Evolutionary conservation across 1,140 invertebrate genomes (phyloP).

Genomic region (Papilio machaon): DNA sequence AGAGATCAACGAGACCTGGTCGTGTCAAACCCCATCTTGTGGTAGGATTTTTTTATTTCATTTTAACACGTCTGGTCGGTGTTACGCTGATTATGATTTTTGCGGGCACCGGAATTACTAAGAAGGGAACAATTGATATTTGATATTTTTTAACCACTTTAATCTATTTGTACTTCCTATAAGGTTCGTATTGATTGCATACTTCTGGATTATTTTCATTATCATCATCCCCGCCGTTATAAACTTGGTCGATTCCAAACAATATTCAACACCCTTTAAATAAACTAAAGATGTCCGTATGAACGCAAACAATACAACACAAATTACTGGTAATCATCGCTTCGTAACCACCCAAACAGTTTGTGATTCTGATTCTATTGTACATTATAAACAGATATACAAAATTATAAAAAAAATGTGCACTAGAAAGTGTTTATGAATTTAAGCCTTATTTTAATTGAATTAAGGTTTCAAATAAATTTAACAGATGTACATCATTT

Average conservation of each 20-base stretch:
- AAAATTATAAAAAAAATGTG: not conserved
- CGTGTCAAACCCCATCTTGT: conserved; percentile 58
- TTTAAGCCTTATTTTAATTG: conserved; percentile 42
- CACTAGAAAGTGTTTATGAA: not conserved
- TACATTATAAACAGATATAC: conserved; percentile 53
- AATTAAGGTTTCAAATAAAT: conserved; percentile 43
- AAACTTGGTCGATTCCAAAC: not conserved
- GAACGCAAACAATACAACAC: conserved; percentile 63
- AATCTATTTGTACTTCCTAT: too few species aligned
- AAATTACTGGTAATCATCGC: conserved; percentile 61
- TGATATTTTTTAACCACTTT: conserved; percentile 41
- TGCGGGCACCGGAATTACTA: conserved; percentile 61
- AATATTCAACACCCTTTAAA: conserved; percentile 50
- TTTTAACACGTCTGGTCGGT: conserved; percentile 68
- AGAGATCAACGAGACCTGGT: conserved; percentile 55
- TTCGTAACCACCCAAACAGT: conserved; percentile 55
- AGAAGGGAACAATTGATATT: conserved; percentile 64
- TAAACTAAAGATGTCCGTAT: conserved; percentile 47
- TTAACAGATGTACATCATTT: conserved; percentile 29
- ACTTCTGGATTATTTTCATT: too few species aligned
- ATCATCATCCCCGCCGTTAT: too few species aligned
- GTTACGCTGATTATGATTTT: conserved; percentile 77
- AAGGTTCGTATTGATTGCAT: too few species aligned
- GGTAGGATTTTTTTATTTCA: conserved; percentile 64
- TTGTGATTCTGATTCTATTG: conserved; percentile 47